phyloP scores from a whole-genome alignment of 2,113 vertebrate genomes.

The Thamnaconus septentrionalis region DNA sequence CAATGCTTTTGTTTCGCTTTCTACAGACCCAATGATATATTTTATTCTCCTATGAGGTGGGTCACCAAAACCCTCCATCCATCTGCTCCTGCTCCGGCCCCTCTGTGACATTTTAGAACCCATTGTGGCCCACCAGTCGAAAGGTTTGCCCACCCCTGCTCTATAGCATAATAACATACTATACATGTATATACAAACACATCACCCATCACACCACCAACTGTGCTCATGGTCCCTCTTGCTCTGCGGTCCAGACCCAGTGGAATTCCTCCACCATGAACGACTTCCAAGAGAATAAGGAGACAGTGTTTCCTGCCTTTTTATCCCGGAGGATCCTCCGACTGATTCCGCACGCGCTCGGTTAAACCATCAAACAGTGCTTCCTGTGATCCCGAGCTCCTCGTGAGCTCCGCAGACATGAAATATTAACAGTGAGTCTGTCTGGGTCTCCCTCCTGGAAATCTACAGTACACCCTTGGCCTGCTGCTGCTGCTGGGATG shows the following conservation, averaged over 20 bases:
- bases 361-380: conserved; percentile 54
- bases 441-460: conserved; percentile 29
- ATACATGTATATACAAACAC: too few species aligned
- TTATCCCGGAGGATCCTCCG: conserved; percentile 40
- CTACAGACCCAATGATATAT: too few species aligned
- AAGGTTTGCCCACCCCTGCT: too few species aligned
- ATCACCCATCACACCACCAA: too few species aligned
- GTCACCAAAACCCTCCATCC: too few species aligned
- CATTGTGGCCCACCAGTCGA: too few species aligned
- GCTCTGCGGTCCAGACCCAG: background rate
- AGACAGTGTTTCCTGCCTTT: conserved; percentile 23
- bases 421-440: conserved; percentile 50
- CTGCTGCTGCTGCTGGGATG: background rate
- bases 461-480: conserved; percentile 15
- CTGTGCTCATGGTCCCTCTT: too few species aligned
- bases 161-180: too few species aligned
- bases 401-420: conserved; percentile 35
- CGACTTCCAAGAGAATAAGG: conserved; percentile 26
- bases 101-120: too few species aligned
- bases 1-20: too few species aligned
- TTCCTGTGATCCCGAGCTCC: conserved; percentile 45
- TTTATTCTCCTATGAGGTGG: too few species aligned
- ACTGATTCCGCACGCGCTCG: conserved; percentile 42
- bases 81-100: too few species aligned
- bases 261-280: conserved; percentile 10